Evolutionary conservation across 2,797 vertebrate genomes (phyloP), one percentile per base, ranked within the genome.

Genomic region (Rhodeus uyekii): DNA sequence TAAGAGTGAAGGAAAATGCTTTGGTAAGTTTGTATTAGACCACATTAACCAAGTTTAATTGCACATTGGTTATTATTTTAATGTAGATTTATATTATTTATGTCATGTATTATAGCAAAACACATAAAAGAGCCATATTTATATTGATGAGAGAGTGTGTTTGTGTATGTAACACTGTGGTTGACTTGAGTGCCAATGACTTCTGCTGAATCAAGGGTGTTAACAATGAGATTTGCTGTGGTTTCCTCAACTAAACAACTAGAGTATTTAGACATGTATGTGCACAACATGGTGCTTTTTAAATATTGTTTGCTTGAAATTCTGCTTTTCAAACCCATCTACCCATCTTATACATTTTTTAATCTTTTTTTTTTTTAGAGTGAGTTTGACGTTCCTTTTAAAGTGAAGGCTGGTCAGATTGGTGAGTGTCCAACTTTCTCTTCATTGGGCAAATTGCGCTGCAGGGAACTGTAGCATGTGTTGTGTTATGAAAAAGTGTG

Each of bases 1-100:
- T 99, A 55, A 94, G 92, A 87, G 97, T 99, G 86, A 98, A 97
- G 90, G 97, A 99, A 91, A 98, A 98, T 85, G 96, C 96, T n/a
- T 90, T 99, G 94, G 98, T 99, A 88, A 95, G 97, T 64, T 5
- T 46, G 18, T 10, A 39, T 18, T 32, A 10, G 22, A 72, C 3
- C 48, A 68, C 34, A 10, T n/a, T n/a, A 4, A 67, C 13, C 34
- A 27, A 27, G 27, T 16, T 74, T 3, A n/a, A 16, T 69, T 69
- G 16, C 8, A 32, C 44, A 34, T 78, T 8, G 46, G 22, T 32
- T 27, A n/a, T 32, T 50, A 27, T 48, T 72, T 73, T 48, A 18
- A 80, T 60, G 42, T 61, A 44, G 7, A 68, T 44, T 68, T 27
- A 9, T 34, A 34, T 38, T 42, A 27, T 65, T 27, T 32, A 13